These are phyloP conservation scores for Unio pictorum DNA, from an alignment of 2,888 invertebrate species.

Conservation along the genomic window DNA sequence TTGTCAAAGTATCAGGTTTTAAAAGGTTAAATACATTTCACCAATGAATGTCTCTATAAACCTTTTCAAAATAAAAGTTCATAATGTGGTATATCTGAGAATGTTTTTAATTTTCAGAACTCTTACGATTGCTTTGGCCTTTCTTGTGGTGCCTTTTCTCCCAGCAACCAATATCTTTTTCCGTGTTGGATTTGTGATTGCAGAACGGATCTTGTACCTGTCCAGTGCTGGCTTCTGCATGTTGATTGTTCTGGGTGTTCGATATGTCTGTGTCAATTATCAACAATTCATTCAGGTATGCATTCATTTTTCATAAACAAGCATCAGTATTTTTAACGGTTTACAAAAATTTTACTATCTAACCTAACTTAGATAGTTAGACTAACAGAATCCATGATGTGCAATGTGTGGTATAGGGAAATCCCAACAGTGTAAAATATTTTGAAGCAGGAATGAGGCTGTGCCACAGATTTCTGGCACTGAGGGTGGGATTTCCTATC, in stretches of 20 bases:
- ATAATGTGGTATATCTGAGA: neutral
- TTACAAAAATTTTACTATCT: too few species aligned
- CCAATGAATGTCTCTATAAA: neutral
- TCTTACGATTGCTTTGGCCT: slow-evolving; percentile 75
- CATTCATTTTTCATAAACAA: neutral
- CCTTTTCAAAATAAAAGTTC: neutral
- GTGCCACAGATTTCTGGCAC: too few species aligned
- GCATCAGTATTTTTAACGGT: too few species aligned
- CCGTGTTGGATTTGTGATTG: slow-evolving; percentile 91
- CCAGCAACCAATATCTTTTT: slow-evolving; percentile 89
- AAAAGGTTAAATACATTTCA: too few species aligned
- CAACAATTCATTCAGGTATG: slow-evolving; percentile 29
- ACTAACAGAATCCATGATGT: too few species aligned
- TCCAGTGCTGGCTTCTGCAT: slow-evolving; percentile 87
- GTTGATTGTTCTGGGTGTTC: slow-evolving; percentile 79
- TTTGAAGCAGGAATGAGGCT: too few species aligned
- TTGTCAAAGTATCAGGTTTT: too few species aligned
- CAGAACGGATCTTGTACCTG: slow-evolving; percentile 88
- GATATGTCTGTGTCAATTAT: slow-evolving; percentile 38
- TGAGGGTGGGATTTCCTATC: too few species aligned
- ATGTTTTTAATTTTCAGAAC: slow-evolving; percentile 43
- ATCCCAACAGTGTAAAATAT: too few species aligned
- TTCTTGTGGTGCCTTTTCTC: slow-evolving; percentile 84
- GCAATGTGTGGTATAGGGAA: too few species aligned
- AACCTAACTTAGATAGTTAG: too few species aligned